Evolutionary conservation across 35 echinoderm and acorn worm species (phyloP).

Genomic region (Patiria miniata): DNA sequence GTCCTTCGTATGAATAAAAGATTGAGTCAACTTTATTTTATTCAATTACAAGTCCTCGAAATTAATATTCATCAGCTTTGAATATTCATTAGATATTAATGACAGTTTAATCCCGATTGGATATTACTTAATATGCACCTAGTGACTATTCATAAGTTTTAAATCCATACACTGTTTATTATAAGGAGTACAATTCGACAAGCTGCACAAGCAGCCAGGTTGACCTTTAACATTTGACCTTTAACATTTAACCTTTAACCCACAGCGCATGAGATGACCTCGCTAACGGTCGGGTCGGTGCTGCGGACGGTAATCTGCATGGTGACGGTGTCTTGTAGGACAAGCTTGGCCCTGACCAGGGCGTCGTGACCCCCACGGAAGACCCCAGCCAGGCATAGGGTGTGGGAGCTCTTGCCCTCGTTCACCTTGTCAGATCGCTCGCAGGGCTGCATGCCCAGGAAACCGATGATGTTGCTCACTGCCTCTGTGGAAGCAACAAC

Average conservation of each 20-base stretch:
- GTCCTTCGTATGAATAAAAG: too few relatives aligned
- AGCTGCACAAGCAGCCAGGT: neutral
- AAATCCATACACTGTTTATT: neutral
- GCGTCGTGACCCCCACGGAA: conserved; percentile 87
- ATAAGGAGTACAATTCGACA: neutral
- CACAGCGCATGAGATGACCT: conserved; percentile 83
- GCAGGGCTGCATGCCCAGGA: conserved; percentile 94
- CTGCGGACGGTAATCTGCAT: conserved; percentile 99
- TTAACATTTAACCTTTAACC: conserved; percentile 37
- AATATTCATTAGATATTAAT: too few relatives aligned
- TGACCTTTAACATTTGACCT: conserved; percentile 38
- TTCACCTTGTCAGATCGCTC: conserved; percentile 77
- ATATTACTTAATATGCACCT: too few relatives aligned
- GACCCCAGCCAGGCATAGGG: conserved; percentile 88
- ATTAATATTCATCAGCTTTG: too few relatives aligned
- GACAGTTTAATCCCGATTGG: too few relatives aligned
- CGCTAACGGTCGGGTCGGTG: conserved; percentile 67
- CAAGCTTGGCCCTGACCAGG: conserved; percentile 78
- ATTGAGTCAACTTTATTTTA: too few relatives aligned
- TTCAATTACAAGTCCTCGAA: too few relatives aligned
- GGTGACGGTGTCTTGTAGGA: conserved; percentile 87
- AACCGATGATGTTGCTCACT: conserved; percentile 82
- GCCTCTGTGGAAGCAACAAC: conserved; percentile 75
- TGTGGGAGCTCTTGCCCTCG: conserved; percentile 88
- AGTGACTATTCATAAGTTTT: too few relatives aligned